phyloP scores from a whole-genome alignment of 2,797 vertebrate species.

The Rhinatrema bivittatum region DNA sequence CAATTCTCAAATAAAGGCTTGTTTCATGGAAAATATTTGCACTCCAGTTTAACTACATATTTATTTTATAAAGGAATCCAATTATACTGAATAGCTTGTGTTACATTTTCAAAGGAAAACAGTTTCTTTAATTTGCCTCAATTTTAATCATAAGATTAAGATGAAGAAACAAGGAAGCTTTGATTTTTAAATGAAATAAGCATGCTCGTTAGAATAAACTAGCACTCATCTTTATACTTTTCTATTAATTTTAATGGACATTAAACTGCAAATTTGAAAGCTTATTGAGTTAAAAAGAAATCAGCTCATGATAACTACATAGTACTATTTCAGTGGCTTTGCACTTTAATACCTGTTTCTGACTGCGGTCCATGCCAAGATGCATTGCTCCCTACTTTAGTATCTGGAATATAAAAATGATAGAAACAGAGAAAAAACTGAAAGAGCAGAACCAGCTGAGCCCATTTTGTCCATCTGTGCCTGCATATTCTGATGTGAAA shows the following conservation, averaged over 20 bases:
- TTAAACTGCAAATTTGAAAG: slow-evolving; percentile 1
- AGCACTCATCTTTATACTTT: background rate
- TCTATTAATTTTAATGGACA: slow-evolving; percentile 1
- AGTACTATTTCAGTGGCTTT: background rate
- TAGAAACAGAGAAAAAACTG: too few species aligned
- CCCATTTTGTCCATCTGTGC: too few species aligned
- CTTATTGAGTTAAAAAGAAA: background rate
- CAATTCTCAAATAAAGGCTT: background rate
- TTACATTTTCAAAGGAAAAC: background rate
- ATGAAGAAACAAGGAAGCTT: background rate
- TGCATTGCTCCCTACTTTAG: background rate
- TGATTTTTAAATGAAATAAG: background rate
- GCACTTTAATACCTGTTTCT: background rate
- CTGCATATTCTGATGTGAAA: too few species aligned
- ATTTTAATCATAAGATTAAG: background rate
- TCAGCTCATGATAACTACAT: background rate
- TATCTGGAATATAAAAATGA: too few species aligned
- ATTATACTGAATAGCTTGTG: background rate
- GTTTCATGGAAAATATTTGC: slow-evolving; percentile 3
- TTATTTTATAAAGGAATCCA: background rate
- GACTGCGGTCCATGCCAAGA: background rate
- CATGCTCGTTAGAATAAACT: background rate
- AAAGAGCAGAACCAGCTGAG: too few species aligned
- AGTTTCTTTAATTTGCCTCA: too few species aligned
- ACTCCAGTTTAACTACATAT: background rate